A percentile compares a stretch with the other conserved stretches of the same genome.
Evolutionary conservation across 1,140 invertebrate genomes (phyloP).

Genomic region (Platyura marginata): DNA sequence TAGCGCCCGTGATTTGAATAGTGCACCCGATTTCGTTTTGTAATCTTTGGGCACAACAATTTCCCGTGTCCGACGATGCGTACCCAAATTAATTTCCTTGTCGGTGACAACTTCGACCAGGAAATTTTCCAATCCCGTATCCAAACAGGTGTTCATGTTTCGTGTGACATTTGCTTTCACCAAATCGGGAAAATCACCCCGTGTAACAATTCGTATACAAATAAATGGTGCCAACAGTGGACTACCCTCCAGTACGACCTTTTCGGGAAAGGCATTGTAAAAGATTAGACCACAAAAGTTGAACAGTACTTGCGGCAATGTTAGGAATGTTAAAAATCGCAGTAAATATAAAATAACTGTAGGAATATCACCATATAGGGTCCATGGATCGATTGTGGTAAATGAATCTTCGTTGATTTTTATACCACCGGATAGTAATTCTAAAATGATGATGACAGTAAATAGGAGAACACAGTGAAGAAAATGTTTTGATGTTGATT

Average conservation of each 20-base stretch:
- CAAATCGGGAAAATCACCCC: conserved; percentile 85
- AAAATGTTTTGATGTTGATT: conserved; percentile 46
- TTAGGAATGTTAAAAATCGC: conserved; percentile 66
- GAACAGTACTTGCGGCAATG: conserved; percentile 75
- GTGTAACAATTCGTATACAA: conserved; percentile 86
- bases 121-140: conserved; percentile 88
- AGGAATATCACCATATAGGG: conserved; percentile 52
- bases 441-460: conserved; percentile 55
- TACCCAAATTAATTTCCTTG: conserved; percentile 56
- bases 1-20: conserved; percentile 88
- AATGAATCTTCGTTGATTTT: conserved; percentile 39
- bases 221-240: conserved; percentile 86
- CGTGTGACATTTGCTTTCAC: conserved; percentile 74
- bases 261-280: conserved; percentile 91
- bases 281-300: conserved; percentile 80
- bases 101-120: conserved; percentile 96
- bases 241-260: conserved; percentile 75
- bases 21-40: conserved; percentile 70
- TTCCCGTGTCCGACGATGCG: conserved; percentile 57
- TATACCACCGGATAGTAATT: conserved; percentile 61
- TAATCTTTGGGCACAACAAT: conserved; percentile 76
- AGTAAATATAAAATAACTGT: conserved; percentile 60
- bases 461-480: conserved; percentile 62
- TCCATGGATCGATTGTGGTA: conserved; percentile 55
- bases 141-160: conserved; percentile 78